Percentiles rank a stretch among this genome's conserved stretches.
Conservation (phyloP, 1,140 invertebrate genomes). For the Lycorma delicatula region DNA sequence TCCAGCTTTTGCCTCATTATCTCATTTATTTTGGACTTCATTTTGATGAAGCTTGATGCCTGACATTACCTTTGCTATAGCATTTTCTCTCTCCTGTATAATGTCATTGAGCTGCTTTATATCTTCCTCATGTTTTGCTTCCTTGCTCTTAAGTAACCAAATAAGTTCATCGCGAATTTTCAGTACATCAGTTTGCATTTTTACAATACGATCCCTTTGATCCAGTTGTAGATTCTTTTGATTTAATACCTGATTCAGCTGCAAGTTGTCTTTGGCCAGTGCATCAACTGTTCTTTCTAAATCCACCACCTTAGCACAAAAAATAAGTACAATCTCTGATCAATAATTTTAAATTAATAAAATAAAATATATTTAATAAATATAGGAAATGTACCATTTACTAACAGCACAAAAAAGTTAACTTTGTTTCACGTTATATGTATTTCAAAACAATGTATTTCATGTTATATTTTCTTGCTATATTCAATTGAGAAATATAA, state of each 20-base stretch:
- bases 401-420: too few species aligned
- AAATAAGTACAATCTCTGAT: too few species aligned
- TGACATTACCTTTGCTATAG: background rate
- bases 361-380: too few species aligned
- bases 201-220: conserved; percentile 43
- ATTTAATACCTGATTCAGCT: conserved; percentile 39
- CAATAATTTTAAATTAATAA: too few species aligned
- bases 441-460: too few species aligned
- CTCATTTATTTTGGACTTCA: too few species aligned
- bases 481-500: too few species aligned
- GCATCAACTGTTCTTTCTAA: background rate
- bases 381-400: too few species aligned
- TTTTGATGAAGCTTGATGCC: too few species aligned
- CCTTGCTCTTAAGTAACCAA: conserved; percentile 41
- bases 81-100: background rate
- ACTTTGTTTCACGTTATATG: too few species aligned
- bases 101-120: background rate
- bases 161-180: conserved; percentile 45
- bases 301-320: background rate
- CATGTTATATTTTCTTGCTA: too few species aligned
- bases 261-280: conserved; percentile 34
- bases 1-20: too few species aligned
- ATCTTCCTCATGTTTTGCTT: conserved; percentile 15
- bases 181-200: conserved; percentile 42
- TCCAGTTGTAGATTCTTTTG: conserved; percentile 44